These are phyloP conservation scores for Lithophane ornitopus DNA, from an alignment of 2,888 invertebrate species.

Conservation along the genomic window DNA sequence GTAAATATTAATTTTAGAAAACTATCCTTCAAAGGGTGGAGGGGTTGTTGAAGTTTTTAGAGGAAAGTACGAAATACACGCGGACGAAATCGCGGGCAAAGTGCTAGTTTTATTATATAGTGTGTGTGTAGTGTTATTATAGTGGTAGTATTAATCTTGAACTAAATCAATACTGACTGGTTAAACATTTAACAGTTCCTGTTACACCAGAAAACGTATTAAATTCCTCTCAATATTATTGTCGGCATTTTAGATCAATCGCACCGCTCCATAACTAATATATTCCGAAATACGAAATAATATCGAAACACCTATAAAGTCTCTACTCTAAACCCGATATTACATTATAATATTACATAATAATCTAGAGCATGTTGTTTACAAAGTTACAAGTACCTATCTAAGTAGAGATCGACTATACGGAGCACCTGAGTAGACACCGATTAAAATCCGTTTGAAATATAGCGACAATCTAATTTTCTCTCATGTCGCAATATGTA, in stretches of 20 bases:
- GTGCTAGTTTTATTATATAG: too few species aligned
- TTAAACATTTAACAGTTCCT: background rate
- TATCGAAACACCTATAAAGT: conserved; percentile 22
- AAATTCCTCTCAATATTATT: background rate
- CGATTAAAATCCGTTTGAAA: conserved; percentile 46
- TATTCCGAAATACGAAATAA: conserved; percentile 28
- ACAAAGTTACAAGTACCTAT: conserved; percentile 38
- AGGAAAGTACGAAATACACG: too few species aligned
- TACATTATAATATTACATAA: conserved; percentile 47
- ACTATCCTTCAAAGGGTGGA: too few species aligned
- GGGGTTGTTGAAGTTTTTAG: too few species aligned
- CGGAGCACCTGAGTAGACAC: conserved; percentile 13
- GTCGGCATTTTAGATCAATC: conserved; percentile 29
- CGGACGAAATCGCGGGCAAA: too few species aligned
- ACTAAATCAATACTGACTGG: background rate
- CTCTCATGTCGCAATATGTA: conserved; percentile 22
- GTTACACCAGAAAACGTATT: background rate
- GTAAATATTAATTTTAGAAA: too few species aligned
- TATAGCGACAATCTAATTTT: conserved; percentile 32
- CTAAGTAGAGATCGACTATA: conserved; percentile 28
- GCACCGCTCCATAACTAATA: conserved; percentile 11
- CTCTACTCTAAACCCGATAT: conserved; percentile 32
- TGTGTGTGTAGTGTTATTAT: too few species aligned
- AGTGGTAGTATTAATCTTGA: background rate
- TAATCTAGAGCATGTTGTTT: conserved; percentile 49